Conservation (phyloP, 2,113 vertebrate genomes). For the Chaetura pelagica region DNA sequence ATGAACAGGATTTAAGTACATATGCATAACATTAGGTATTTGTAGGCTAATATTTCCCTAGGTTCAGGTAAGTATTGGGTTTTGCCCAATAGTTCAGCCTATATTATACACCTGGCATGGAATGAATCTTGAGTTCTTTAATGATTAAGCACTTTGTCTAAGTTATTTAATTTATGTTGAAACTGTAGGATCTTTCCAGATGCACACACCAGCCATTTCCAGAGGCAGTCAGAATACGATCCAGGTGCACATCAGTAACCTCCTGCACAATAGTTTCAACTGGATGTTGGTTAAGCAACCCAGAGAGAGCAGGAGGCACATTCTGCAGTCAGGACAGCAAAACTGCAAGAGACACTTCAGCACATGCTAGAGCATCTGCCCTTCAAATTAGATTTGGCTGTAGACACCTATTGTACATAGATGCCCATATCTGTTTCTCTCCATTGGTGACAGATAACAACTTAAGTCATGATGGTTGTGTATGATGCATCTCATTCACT, state of each 20-base stretch:
- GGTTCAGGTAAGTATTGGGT: background rate
- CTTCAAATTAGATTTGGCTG: background rate
- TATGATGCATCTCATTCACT: fast-evolving
- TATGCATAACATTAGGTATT: background rate
- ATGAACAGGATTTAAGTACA: background rate
- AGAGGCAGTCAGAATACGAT: background rate
- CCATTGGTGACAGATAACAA: background rate
- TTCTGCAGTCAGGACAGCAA: background rate
- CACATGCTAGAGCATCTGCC: background rate
- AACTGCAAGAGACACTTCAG: background rate
- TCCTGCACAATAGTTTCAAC: background rate
- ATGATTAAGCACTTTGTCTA: background rate
- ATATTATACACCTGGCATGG: fast-evolving
- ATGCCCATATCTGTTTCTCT: background rate
- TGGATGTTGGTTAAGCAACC: background rate
- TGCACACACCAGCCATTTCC: background rate
- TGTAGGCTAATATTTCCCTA: background rate
- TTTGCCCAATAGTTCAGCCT: background rate
- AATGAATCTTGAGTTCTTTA: background rate
- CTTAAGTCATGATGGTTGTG: background rate
- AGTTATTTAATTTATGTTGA: background rate
- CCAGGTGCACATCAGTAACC: background rate
- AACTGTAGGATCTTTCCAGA: background rate
- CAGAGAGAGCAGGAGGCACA: fast-evolving
- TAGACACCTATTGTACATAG: background rate